Conservation (phyloP, 2,888 invertebrate genomes). For the Tinea trinotella region DNA sequence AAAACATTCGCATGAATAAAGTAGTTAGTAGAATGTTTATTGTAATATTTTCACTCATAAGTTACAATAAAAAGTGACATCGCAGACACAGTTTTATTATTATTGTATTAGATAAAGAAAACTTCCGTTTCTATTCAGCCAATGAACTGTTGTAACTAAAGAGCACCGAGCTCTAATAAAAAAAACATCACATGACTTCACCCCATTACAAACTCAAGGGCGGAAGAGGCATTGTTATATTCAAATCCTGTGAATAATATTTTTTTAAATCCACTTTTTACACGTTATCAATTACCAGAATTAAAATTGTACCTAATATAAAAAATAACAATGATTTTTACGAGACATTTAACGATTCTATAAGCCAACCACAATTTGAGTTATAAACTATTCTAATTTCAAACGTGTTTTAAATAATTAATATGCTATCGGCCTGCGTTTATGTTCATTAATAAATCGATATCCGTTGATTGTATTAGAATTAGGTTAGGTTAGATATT, state of each 20-base stretch:
- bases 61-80: constrained; percentile 6
- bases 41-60: not conserved
- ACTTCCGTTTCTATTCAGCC: constrained; percentile 1
- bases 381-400: too few species aligned
- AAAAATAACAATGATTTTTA: too few species aligned
- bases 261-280: too few species aligned
- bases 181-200: constrained; percentile 6
- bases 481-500: too few species aligned
- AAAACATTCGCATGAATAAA: not conserved
- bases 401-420: too few species aligned
- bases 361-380: too few species aligned
- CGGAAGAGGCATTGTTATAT: not conserved
- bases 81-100: constrained; percentile 5
- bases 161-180: constrained; percentile 2
- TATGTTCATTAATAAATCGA: too few species aligned
- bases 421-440: too few species aligned
- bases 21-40: not conserved
- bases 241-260: not conserved
- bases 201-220: not conserved
- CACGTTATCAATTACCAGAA: too few species aligned
- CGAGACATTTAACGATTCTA: too few species aligned
- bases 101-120: constrained; percentile 2
- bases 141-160: constrained; percentile 2
- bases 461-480: too few species aligned
- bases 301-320: too few species aligned